Evolutionary conservation across 1,140 invertebrate genomes (phyloP), one percentile per base, ranked within the genome.

Genomic region (Protaetia brevitarsis): DNA sequence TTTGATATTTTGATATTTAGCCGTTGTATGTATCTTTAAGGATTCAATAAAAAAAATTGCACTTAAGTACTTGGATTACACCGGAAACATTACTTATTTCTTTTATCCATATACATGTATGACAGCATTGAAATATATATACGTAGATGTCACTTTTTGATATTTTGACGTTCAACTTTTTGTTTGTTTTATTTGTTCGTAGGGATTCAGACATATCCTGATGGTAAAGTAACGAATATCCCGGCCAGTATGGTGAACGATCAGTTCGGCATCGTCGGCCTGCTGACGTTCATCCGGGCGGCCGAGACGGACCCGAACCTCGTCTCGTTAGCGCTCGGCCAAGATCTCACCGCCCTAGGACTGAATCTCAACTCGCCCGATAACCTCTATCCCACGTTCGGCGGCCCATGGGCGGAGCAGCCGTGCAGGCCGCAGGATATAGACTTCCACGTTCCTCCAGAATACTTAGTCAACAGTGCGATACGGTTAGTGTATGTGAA

Each of bases 201-300:
- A 79, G 95, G 94, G 68, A 96, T 98, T 74, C 93, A 97, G 82
- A 97, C 94, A 66, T 93, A 89, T 75, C 90, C 93, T 58, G 95
- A 97, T 84, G 95, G 95, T 93, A 91, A 92, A 82, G 95, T 99
- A 69, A 96, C 95, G 74, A 97, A 99, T 82, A 99, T 99, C 84
- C 97, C 97, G 51, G 87, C 88, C 61, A 94, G 92, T 78, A 99
- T 99, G 97, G 95, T 99, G 64, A 94, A 93, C 71, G 98, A 99
- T 83, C 97, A 99, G 83, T 99, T 98, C 82, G 97, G 97, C 68
- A 98, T 99, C 84, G 95, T 98, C 66, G 97, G 97, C 29, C 84
- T 99, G 62, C 82, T 99, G 77, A 96, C 96, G 63, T 99, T 99
- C 81, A 97, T 99, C 69, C 86, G 96, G 78, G 94, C 95, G 67